phyloP scores from a whole-genome alignment of 2,113 vertebrate genomes.

The Ammodytes marinus region DNA sequence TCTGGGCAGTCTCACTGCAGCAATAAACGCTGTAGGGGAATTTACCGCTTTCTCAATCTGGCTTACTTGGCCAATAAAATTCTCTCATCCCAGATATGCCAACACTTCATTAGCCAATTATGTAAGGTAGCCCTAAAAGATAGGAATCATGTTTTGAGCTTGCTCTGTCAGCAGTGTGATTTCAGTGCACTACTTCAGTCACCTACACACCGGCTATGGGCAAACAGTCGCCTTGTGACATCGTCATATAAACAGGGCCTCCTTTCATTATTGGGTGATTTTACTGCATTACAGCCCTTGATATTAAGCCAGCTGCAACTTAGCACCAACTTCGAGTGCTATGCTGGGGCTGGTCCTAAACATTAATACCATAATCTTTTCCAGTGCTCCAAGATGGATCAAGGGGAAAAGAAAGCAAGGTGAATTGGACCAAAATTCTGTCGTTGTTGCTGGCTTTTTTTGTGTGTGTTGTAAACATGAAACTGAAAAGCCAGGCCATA shows the following conservation, averaged over 20 bases:
- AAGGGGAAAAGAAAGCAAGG: constrained; percentile 44
- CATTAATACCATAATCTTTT: constrained; percentile 82
- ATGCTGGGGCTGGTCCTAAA: constrained; percentile 58
- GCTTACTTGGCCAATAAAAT: constrained; percentile 78
- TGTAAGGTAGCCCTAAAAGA: constrained; percentile 47
- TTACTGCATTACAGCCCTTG: constrained; percentile 78
- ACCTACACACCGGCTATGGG: constrained; percentile 25
- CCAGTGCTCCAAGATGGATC: constrained; percentile 58
- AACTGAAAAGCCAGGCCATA: constrained; percentile 57
- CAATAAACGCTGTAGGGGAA: constrained; percentile 77
- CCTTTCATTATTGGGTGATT: constrained; percentile 69
- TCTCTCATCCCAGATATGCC: constrained; percentile 64
- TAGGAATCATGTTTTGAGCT: constrained; percentile 42
- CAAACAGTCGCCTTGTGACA: constrained; percentile 50
- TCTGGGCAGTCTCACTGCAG: constrained; percentile 85
- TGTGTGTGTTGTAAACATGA: constrained; percentile 35
- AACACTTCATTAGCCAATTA: constrained; percentile 65
- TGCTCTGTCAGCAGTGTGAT: constrained; percentile 24
- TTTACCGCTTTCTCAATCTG: constrained; percentile 73
- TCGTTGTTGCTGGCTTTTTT: constrained; percentile 26
- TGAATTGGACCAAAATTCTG: constrained; percentile 55
- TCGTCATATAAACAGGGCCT: constrained; percentile 62
- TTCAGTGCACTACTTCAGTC: constrained; percentile 15
- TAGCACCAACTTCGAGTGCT: constrained; percentile 71
- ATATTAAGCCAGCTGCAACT: constrained; percentile 77